Evolutionary conservation across 2,888 invertebrate species (phyloP).

Genomic region (Ochropleura leucogaster): DNA sequence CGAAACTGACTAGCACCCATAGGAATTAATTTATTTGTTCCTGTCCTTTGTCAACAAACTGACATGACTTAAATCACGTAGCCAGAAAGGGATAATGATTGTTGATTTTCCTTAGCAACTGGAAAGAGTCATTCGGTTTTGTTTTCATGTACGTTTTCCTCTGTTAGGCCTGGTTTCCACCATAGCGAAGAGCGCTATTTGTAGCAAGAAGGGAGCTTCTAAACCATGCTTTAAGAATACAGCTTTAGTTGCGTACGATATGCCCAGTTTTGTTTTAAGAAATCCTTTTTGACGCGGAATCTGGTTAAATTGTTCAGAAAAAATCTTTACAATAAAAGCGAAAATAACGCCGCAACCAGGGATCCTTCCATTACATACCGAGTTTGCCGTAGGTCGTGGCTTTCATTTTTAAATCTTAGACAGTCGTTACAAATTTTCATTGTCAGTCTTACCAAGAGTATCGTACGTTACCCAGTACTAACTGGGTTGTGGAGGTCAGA

Average conservation of each 20-base stretch:
- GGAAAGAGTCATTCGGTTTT: neutral
- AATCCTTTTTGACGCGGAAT: neutral
- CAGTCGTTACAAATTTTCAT: too few relatives aligned
- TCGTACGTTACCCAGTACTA: too few relatives aligned
- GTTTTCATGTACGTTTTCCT: neutral
- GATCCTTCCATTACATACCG: neutral
- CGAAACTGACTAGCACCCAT: neutral
- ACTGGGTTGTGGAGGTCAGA: too few relatives aligned
- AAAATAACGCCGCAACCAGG: neutral
- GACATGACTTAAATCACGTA: conserved; percentile 27
- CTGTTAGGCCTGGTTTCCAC: neutral
- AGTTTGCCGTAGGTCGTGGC: too few relatives aligned
- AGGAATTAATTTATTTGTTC: conserved; percentile 9
- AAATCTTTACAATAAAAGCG: neutral
- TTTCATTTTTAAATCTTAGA: too few relatives aligned
- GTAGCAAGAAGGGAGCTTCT: neutral
- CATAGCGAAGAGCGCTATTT: neutral
- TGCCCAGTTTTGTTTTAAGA: neutral
- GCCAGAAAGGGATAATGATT: neutral
- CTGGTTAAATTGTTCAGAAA: neutral
- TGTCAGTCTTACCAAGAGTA: too few relatives aligned
- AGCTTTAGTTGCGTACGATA: neutral
- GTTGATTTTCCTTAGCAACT: conserved; percentile 1
- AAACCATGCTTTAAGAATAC: neutral
- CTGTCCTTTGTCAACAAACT: conserved; percentile 5